Evolutionary conservation across 2,113 vertebrate genomes (phyloP).

Genomic region (Egretta garzetta): DNA sequence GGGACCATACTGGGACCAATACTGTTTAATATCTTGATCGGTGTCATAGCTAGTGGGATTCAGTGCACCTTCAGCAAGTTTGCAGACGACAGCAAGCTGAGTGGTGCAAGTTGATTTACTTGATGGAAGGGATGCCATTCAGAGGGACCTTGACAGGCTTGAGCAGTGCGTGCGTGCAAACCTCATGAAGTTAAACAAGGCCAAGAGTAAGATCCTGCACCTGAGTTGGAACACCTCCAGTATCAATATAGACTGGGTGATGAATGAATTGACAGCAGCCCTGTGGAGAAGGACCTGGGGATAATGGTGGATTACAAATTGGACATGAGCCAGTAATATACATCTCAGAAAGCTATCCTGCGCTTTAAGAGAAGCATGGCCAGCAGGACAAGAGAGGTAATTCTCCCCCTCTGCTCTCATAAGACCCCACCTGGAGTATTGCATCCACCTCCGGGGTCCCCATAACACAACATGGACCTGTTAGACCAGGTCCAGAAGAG

Average conservation of each 20-base stretch:
- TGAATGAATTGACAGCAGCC: not conserved
- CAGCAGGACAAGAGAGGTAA: not conserved
- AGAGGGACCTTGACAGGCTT: not conserved
- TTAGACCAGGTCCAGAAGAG: not conserved
- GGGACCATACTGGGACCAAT: not conserved
- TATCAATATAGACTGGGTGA: not conserved
- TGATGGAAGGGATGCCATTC: not conserved
- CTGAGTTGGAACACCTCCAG: rapidly evolving
- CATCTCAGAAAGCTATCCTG: not conserved
- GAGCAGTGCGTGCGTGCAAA: rapidly evolving
- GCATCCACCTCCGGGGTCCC: not conserved
- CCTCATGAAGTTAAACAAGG: not conserved
- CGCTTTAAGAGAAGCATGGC: not conserved
- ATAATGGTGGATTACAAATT: not conserved
- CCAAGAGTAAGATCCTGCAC: not conserved
- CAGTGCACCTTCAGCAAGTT: not conserved
- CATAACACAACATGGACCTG: not conserved
- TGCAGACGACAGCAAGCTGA: not conserved
- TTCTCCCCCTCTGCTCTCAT: not conserved
- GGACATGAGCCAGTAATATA: not conserved
- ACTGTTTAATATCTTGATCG: not conserved
- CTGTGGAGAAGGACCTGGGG: not conserved
- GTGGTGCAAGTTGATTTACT: not conserved
- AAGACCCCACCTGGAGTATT: not conserved
- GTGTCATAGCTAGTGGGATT: too few species aligned